Base-by-base conservation (phyloP, 37 sponge, comb jelly and placozoan genomes). In the Halichondria panicea region DNA sequence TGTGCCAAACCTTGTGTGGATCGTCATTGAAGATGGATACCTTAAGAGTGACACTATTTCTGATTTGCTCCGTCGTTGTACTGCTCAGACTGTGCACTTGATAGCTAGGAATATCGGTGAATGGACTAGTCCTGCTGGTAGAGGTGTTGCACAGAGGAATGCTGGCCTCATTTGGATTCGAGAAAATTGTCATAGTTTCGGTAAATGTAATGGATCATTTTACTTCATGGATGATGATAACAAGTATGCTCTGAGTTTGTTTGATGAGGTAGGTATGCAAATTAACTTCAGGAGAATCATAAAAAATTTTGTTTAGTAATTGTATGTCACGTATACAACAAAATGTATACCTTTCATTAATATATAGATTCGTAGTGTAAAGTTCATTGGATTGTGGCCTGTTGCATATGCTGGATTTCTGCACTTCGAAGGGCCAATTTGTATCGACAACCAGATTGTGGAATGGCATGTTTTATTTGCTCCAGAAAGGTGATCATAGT, bases 161-260 rank as follows among this genome's bases (percentile, higher is more conserved):
- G 61, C 68, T 43, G 77, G 77, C 35, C 50, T 76, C 33, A 63
- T 9, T 1, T 76, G 77, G 77, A 4, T 76, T 33, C 41, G 77
- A 25, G 32, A 40, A 7, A 34, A 43, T 30, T n/a, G n/a, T n/a
- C 11, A 43, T 36, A 60, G 46, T 42, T 2, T 4, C 2, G 43
- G 28, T 12, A 38, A 57, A 24, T 37, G 71, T 32, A 56, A 62
- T 32, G 83, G 82, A 32, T 76, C 74, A 11, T 66, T 89, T 28
- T 73, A 85, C 53, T 89, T 89, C 55, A 77, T 69, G 6, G 80
- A 84, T 78, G 80, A 85, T 55, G 85, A 89, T 42, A 84, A 84
- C 46, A 77, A 62, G 32, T 89, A 84, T 34, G 64, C 48, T 43
- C 19, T 68, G 36, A 77, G 54, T 35, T 43, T 89, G 38, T 89